Conservation (phyloP, 2,113 vertebrate genomes). For the Lanius collurio region DNA sequence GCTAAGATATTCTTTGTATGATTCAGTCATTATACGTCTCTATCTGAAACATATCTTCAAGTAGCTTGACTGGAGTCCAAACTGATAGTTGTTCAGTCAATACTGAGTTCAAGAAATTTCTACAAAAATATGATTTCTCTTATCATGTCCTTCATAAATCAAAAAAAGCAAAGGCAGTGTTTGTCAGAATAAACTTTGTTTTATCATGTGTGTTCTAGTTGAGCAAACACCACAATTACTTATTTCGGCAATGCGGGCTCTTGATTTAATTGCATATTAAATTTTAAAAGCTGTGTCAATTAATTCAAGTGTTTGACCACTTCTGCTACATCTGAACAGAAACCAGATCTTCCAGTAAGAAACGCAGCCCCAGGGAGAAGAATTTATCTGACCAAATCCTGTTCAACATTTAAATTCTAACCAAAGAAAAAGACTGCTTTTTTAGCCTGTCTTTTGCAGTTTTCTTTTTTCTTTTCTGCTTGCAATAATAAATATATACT, state of each 20-base stretch:
- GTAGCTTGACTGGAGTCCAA: background rate
- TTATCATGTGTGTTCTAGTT: background rate
- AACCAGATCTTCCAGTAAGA: background rate
- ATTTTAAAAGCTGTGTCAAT: background rate
- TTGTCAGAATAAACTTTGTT: accelerated
- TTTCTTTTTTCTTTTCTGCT: background rate
- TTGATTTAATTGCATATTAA: background rate
- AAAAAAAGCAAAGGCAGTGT: background rate
- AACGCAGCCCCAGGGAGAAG: background rate
- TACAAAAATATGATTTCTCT: background rate
- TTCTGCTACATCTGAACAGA: background rate
- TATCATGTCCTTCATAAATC: background rate
- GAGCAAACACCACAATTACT: background rate
- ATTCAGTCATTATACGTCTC: background rate
- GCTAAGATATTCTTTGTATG: background rate
- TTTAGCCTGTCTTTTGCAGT: background rate
- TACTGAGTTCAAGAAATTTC: background rate
- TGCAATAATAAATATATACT: background rate
- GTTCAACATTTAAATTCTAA: background rate
- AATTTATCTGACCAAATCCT: background rate
- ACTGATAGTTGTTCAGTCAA: background rate
- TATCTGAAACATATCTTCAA: background rate
- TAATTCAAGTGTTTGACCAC: background rate
- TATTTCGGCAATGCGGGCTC: background rate
- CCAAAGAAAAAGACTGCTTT: background rate